Percentiles rank a stretch among this genome's conserved stretches.
phyloP scores from a whole-genome alignment of 2,113 vertebrate species.

The Ictalurus punctatus region DNA sequence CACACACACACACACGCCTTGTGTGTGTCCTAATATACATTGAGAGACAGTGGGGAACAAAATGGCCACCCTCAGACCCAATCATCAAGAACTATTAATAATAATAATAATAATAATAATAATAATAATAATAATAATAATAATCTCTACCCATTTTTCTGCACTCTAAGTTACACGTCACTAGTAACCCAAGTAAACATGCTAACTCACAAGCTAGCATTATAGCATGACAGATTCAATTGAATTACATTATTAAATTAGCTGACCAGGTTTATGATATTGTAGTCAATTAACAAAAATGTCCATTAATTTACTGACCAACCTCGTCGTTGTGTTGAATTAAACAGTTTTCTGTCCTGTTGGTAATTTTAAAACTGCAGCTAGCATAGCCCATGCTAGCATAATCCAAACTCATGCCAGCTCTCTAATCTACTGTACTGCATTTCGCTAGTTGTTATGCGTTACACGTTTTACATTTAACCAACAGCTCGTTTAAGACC shows the following conservation, averaged over 20 bases:
- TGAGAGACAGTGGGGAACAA: neutral
- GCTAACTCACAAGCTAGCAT: neutral
- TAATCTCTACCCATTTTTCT: neutral
- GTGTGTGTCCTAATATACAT: neutral
- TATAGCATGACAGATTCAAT: neutral
- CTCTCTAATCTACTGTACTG: neutral
- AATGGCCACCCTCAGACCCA: neutral
- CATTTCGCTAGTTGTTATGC: neutral
- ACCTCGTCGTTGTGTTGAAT: neutral
- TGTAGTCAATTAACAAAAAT: neutral
- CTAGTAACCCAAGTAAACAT: neutral
- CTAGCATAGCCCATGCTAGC: neutral
- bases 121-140: neutral
- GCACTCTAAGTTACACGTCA: neutral
- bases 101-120: neutral
- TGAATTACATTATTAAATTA: neutral
- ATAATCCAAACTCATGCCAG: neutral
- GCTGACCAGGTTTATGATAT: neutral
- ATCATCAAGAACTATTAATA: neutral
- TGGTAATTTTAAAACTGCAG: neutral
- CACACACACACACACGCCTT: neutral
- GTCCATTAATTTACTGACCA: neutral
- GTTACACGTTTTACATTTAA: neutral
- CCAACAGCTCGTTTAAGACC: neutral
- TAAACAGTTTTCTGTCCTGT: neutral